A percentile compares a stretch with the other conserved stretches of the same genome.
Evolutionary conservation across 1,140 invertebrate species (phyloP).

Genomic region (Mactra quadrangularis): DNA sequence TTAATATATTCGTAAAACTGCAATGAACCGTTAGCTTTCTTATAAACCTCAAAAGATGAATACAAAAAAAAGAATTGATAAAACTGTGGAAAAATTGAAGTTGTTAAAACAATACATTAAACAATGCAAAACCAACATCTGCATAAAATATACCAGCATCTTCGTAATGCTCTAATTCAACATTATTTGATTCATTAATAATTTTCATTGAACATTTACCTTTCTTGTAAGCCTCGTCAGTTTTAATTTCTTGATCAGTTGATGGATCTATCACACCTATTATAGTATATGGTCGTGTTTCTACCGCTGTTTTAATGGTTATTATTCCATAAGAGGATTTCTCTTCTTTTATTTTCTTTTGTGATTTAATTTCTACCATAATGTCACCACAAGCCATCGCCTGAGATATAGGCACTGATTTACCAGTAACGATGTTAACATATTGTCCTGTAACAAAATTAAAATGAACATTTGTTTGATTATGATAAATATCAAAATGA

Average conservation of each 20-base stretch:
- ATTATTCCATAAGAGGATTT: constrained; percentile 81
- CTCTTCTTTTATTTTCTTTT: constrained; percentile 75
- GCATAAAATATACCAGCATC: too few relatives aligned
- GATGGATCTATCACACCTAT: constrained; percentile 74
- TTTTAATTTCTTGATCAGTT: constrained; percentile 70
- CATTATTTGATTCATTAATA: too few relatives aligned
- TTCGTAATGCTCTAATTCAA: too few relatives aligned
- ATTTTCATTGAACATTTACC: constrained; percentile 16
- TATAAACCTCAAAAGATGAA: too few relatives aligned
- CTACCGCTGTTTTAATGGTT: constrained; percentile 79
- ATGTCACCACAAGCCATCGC: constrained; percentile 85
- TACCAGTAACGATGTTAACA: constrained; percentile 69
- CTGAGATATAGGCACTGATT: constrained; percentile 83
- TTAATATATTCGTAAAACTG: too few relatives aligned
- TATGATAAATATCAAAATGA: too few relatives aligned
- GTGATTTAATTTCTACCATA: constrained; percentile 80
- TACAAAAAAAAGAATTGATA: too few relatives aligned
- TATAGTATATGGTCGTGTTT: constrained; percentile 79
- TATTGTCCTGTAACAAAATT: constrained; percentile 60
- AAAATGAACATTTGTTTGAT: constrained; percentile 60
- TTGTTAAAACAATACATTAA: too few relatives aligned
- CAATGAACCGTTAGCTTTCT: too few relatives aligned
- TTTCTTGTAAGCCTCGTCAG: constrained; percentile 59
- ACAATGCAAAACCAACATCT: too few relatives aligned
- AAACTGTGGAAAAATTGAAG: too few relatives aligned